A percentile compares a stretch with the other conserved stretches of the same genome.
Evolutionary conservation across 2,113 vertebrate species (phyloP).

Genomic region (Toxostoma redivivum): DNA sequence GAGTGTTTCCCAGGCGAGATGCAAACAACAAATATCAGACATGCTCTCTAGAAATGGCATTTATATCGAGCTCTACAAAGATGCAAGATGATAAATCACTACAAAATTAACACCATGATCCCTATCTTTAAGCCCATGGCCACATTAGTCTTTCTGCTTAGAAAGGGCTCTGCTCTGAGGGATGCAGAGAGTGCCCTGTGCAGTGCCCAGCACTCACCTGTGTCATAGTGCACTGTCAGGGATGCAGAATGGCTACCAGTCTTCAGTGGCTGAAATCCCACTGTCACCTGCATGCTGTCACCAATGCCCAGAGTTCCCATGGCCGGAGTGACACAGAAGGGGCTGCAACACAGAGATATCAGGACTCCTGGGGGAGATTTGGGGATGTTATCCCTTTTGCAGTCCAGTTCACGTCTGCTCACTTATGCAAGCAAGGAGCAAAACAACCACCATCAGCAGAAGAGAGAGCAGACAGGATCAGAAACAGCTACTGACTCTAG

Average conservation of each 20-base stretch:
- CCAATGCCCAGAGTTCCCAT: conserved; percentile 73
- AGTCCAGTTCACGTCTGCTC: not conserved
- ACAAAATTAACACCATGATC: not conserved
- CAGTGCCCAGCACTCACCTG: conserved; percentile 62
- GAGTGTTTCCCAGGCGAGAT: not conserved
- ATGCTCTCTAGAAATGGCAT: not conserved
- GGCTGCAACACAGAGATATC: conserved; percentile 66
- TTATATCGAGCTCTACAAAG: not conserved
- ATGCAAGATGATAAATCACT: no score
- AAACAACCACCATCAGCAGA: not conserved
- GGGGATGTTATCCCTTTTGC: not conserved
- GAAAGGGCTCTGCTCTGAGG: not conserved
- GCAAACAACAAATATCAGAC: not conserved
- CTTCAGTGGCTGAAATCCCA: conserved; percentile 78
- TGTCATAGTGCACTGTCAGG: conserved; percentile 79
- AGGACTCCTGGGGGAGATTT: not conserved
- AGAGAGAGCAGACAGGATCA: not conserved
- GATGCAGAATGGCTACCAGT: conserved; percentile 68
- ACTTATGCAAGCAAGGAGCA: not conserved
- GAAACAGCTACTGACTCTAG: not conserved
- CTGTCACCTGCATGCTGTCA: conserved; percentile 75
- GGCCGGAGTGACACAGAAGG: conserved; percentile 78
- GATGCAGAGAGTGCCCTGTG: not conserved
- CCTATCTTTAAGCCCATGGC: not conserved
- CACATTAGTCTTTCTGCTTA: not conserved